Evolutionary conservation across 2,797 vertebrate genomes (phyloP), one percentile per base, ranked within the genome.

Genomic region (Lithobates sylvaticus): DNA sequence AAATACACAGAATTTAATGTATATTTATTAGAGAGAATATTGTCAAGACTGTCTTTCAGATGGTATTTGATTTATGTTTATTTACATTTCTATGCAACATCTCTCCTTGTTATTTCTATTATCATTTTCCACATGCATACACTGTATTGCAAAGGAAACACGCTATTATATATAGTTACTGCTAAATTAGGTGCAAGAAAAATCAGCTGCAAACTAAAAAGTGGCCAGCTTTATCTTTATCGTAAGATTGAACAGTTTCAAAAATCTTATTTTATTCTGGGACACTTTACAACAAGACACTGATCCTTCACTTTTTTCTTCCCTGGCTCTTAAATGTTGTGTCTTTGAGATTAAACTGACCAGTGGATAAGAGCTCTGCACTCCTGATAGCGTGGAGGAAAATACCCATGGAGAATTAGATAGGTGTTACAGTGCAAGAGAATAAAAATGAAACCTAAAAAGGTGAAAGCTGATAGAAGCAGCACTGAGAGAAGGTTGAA

Each of bases 331-430:
- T 29, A 34, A 27, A 76, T 36, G 27, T 81, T 64, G 61, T 71
- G 21, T 84, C 73, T 89, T 90, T 79, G 83, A 91, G 88, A 83
- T 58, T 32, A 89, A 89, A 69, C 84, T 18, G 89, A 80, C 70
- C 16, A 76, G 84, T 54, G 1, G 21, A 78, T 88, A 90, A 90
- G 77, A 54, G 89, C 39, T 79, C 77, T 47, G 18, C 36, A 75
- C 0, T 65, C 0, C 5, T 80, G 89, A 58, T 76, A 13, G 73
- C 82, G 71, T 36, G 84, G 87, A 84, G 91, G 89, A 91, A 79
- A 89, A 89, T 86, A 89, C 15, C 7, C 74, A 21, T 84, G 26
- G 86, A 87, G 1, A 89, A 86, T 12, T 73, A 79, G 23, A 78
- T 27, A 80, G 84, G 83, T 83, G 26, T 88, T 79, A 70, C 42